Evolutionary conservation across 2,113 vertebrate species (phyloP), one percentile per base, ranked within the genome.

Genomic region (Pollimyrus isidori): DNA sequence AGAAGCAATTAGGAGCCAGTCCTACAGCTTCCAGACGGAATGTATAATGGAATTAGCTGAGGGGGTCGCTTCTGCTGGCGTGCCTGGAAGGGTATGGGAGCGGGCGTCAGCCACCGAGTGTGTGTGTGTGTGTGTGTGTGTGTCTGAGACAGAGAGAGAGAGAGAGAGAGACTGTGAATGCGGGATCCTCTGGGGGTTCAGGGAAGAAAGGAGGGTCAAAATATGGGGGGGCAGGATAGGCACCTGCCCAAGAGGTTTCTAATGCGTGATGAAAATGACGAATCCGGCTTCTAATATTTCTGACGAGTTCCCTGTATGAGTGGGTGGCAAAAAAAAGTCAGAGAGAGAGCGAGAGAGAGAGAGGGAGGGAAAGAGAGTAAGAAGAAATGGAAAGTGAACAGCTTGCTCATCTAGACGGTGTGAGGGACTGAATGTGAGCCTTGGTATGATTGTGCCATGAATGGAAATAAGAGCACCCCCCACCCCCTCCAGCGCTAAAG

Each of bases 1-100:
- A 95, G 96, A 96, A 96, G 95, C 95, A 96, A 96, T 96, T 96
- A 96, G 95, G 94, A 95, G 94, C 94, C 95, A 95, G 94, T 92
- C 94, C 94, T 94, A 94, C 95, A 94, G 94, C 95, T 95, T 95
- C 94, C 95, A 96, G 94, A 95, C 91, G 88, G 95, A 95, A 95
- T 95, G 92, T 95, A 95, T 96, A 95, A 96, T 95, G 95, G 95
- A 95, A 96, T 96, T 95, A 95, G 95, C 95, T 95, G 5, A 45
- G 90, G 89, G 92, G 87, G 87, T 91, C 91, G 92, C 90, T 92
- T 92, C 91, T 94, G 92, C 91, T 90, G 91, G 88, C 91, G 90
- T 91, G 91, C 93, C 92, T 92, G 90, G 89, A 92, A 91, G 90
- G 88, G 93, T 93, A 50, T 49, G 88, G 10, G 50, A 53, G 89